phyloP scores from a whole-genome alignment of 92 coral and sea anemone genomes.

The Nematostella vectensis region DNA sequence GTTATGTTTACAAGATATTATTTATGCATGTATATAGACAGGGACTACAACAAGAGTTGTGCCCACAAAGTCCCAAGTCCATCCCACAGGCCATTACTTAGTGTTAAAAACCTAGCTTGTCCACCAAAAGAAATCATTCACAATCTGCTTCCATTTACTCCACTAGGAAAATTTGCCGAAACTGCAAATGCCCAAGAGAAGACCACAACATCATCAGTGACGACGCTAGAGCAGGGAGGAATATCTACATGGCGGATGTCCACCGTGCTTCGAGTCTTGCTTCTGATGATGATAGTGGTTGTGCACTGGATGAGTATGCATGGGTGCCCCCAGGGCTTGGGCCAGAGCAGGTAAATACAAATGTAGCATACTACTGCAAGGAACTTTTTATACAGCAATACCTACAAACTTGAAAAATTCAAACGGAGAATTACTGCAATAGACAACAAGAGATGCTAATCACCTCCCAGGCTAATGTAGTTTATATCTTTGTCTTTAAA shows the following conservation, averaged over 20 bases:
- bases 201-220: slow-evolving; percentile 85
- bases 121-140: no score
- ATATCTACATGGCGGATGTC: slow-evolving; percentile 71
- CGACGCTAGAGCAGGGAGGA: slow-evolving; percentile 81
- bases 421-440: no score
- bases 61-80: no score
- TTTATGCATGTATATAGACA: background rate
- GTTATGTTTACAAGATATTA: background rate
- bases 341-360: slow-evolving; percentile 77
- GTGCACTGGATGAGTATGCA: slow-evolving; percentile 89
- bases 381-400: no score
- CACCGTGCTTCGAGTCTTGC: slow-evolving; percentile 81
- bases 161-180: slow-evolving; percentile 90
- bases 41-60: no score
- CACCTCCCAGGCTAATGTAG: no score
- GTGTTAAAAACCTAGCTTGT: no score
- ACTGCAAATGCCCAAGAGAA: slow-evolving; percentile 95
- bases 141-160: no score
- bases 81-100: no score
- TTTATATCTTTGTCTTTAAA: no score
- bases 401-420: no score
- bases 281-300: slow-evolving; percentile 95
- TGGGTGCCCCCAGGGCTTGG: slow-evolving; percentile 97
- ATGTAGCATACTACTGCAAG: background rate
- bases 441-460: no score